Conservation (phyloP, 1,140 invertebrate species). For the Armadillidium nasatum region DNA sequence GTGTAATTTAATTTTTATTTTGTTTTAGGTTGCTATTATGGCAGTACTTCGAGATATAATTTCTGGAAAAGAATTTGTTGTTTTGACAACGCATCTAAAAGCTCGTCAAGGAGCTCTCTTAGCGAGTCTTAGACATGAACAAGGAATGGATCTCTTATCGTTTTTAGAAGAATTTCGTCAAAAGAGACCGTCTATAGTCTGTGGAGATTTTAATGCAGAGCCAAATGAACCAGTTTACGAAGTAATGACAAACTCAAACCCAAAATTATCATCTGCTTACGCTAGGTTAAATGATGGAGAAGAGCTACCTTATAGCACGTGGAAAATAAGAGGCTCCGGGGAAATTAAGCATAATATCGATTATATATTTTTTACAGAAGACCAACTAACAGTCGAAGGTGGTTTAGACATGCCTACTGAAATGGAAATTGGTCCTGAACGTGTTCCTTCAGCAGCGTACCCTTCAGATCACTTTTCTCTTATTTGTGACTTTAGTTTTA, state of each 20-base stretch:
- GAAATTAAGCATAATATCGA: slow-evolving; percentile 72
- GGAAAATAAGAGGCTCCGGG: slow-evolving; percentile 68
- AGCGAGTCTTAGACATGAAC: slow-evolving; percentile 66
- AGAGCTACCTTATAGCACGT: slow-evolving; percentile 70
- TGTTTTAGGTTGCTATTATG: slow-evolving; percentile 59
- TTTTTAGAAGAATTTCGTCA: slow-evolving; percentile 55
- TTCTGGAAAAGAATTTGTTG: slow-evolving; percentile 59
- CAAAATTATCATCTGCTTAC: slow-evolving; percentile 42
- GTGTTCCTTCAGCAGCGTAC: slow-evolving; percentile 65
- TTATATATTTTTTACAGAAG: slow-evolving; percentile 67
- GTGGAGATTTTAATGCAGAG: slow-evolving; percentile 76
- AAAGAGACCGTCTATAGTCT: slow-evolving; percentile 59
- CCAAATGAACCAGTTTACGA: slow-evolving; percentile 66
- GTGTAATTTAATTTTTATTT: background rate
- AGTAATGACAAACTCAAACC: slow-evolving; percentile 54
- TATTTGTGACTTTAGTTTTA: slow-evolving; percentile 60
- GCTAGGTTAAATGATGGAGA: slow-evolving; percentile 41
- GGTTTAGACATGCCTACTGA: slow-evolving; percentile 62
- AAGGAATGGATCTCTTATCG: slow-evolving; percentile 66
- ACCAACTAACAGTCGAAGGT: slow-evolving; percentile 56
- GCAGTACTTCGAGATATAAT: slow-evolving; percentile 55
- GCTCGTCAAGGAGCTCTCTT: slow-evolving; percentile 65
- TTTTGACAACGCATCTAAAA: slow-evolving; percentile 72
- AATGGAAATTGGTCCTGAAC: slow-evolving; percentile 62
- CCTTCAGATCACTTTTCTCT: slow-evolving; percentile 77